phyloP scores from a whole-genome alignment of 1,140 invertebrate genomes.

The Bombyx mori region DNA sequence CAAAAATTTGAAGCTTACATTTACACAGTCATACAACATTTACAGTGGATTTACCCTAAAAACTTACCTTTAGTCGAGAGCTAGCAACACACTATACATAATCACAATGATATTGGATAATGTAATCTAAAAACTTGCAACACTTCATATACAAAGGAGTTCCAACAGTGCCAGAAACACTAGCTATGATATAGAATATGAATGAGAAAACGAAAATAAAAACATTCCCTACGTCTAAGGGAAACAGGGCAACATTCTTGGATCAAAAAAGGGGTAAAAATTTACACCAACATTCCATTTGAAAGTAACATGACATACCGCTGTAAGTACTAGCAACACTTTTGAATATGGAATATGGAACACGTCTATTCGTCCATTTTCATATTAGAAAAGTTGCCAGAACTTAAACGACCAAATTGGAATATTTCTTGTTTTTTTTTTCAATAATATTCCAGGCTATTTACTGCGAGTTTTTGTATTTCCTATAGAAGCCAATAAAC shows the following conservation, averaged over 20 bases:
- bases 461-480: background rate
- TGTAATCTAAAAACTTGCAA: constrained; percentile 54
- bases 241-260: constrained; percentile 49
- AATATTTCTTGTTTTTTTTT: constrained; percentile 25
- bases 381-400: constrained; percentile 47
- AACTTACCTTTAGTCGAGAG: constrained; percentile 29
- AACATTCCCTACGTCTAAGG: constrained; percentile 59
- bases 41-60: constrained; percentile 15
- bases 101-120: constrained; percentile 24
- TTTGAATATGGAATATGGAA: constrained; percentile 3
- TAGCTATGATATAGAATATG: constrained; percentile 55
- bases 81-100: constrained; percentile 11
- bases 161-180: constrained; percentile 47
- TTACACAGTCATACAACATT: constrained; percentile 16
- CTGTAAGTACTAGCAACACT: constrained; percentile 55
- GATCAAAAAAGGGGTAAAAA: constrained; percentile 51
- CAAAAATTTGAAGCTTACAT: background rate
- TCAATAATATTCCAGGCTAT: background rate
- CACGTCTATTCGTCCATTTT: background rate
- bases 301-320: constrained; percentile 46
- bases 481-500: constrained; percentile 51
- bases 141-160: constrained; percentile 47
- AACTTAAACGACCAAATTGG: constrained; percentile 59
- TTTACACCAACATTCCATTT: constrained; percentile 73
- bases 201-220: constrained; percentile 38